Conservation (phyloP, 2,113 vertebrate species). For the Hucho hucho region DNA sequence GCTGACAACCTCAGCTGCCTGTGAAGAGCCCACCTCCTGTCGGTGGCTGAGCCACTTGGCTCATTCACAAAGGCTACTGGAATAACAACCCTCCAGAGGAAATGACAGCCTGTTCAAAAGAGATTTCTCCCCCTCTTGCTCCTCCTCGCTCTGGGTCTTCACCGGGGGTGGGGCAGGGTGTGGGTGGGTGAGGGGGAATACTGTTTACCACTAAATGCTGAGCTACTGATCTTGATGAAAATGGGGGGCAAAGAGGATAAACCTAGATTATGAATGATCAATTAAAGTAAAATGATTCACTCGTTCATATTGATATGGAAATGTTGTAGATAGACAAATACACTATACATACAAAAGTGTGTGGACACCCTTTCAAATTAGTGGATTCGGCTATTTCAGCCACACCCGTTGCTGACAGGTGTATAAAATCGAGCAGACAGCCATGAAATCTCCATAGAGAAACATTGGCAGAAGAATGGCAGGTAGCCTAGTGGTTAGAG, state of each 20-base stretch:
- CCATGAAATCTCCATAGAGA: too few species aligned
- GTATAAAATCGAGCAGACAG: too few species aligned
- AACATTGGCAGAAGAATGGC: too few species aligned
- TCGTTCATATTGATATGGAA: neutral
- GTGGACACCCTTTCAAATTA: too few species aligned
- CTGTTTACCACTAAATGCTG: slow-evolving; percentile 28
- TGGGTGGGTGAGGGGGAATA: slow-evolving; percentile 4
- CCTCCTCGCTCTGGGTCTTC: slow-evolving; percentile 36
- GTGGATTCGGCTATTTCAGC: too few species aligned
- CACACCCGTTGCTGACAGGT: too few species aligned
- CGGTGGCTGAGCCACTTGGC: slow-evolving; percentile 68
- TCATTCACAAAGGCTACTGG: slow-evolving; percentile 68
- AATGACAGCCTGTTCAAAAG: slow-evolving; percentile 73
- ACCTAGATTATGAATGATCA: neutral
- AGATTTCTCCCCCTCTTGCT: slow-evolving; percentile 12
- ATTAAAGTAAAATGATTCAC: neutral
- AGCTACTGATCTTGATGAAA: neutral
- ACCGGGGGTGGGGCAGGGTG: slow-evolving; percentile 36
- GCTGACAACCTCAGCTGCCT: slow-evolving; percentile 68
- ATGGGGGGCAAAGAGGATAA: neutral
- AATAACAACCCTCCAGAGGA: slow-evolving; percentile 71
- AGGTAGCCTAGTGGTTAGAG: too few species aligned
- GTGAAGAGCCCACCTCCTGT: slow-evolving; percentile 68
- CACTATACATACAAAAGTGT: too few species aligned
- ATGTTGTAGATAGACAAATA: neutral